Evolutionary conservation across 2,888 invertebrate genomes (phyloP), one percentile per base, ranked within the genome.

Genomic region (Agonopterix heracliana): DNA sequence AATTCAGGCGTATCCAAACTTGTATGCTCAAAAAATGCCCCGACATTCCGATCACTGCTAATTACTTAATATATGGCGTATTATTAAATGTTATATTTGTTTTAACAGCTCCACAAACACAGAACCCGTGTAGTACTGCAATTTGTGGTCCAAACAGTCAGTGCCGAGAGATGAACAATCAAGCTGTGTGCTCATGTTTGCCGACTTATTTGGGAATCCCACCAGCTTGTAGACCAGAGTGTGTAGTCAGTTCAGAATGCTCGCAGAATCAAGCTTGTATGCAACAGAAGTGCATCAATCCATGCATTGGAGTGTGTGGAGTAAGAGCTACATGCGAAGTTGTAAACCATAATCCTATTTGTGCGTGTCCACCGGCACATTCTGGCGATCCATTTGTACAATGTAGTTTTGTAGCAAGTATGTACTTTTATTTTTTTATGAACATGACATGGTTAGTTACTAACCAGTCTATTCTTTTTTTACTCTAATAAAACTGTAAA

Each of bases 81-180:
- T 26, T 26, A 5, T 1, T 11, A 13, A n/a, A 1, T 12, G 10
- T 11, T 3, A 10, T 38, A 3, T 38, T 10, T 38, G 2, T 38
- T 47, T 56, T 61, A 56, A 49, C 68, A 86, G 86, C 56, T 50
- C 51, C 68, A 57, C 66, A 71, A 45, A 55, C 64, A 41, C 66
- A 71, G 62, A 83, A 92, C 65, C 93, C 92, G 7, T 95, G 95
- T 64, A 90, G 89, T 56, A 92, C 93, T 9, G 91, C 93, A 10
- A 91, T 94, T 1, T 95, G 95, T 69, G 95, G 95, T 35, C 91
- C 94, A 7, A 93, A 93, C 62, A 90, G 93, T 51, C 90, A 92
- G 68, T 93, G 93, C 63, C 89, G 90, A 49, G 89, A 89, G 56
- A 82, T 89, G 49, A 91, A 90, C 41, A 91, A 91, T 49, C 91